A percentile compares a stretch with the other conserved stretches of the same genome.
phyloP scores from a whole-genome alignment of 1,140 invertebrate genomes.

The Drosophila kikkawai region DNA sequence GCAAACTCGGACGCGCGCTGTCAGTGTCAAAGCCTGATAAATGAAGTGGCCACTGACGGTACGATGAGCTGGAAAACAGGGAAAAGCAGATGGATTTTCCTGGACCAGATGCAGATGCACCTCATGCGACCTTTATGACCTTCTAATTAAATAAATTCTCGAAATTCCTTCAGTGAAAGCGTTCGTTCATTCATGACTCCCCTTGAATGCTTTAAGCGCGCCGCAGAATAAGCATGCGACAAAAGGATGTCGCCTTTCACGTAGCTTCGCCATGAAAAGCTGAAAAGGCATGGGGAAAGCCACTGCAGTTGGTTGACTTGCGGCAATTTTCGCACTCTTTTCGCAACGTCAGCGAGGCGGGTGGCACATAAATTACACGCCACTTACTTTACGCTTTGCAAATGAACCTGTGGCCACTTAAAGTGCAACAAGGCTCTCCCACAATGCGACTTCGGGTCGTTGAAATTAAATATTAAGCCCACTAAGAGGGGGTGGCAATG shows the following conservation, averaged over 20 bases:
- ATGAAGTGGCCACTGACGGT: conserved; percentile 33
- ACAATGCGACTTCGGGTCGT: conserved; percentile 15
- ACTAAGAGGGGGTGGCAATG: conserved; percentile 35
- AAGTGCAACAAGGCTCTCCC: conserved; percentile 18
- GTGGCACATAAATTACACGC: conserved; percentile 72
- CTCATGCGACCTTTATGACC: conserved; percentile 12
- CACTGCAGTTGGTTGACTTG: conserved; percentile 45
- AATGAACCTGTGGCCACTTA: conserved; percentile 66
- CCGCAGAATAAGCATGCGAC: conserved; percentile 22
- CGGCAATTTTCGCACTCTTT: conserved; percentile 70
- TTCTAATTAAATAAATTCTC: conserved; percentile 35
- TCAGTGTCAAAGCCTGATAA: conserved; percentile 61
- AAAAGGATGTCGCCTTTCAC: conserved; percentile 28
- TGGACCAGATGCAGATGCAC: conserved; percentile 8
- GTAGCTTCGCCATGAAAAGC: conserved; percentile 18
- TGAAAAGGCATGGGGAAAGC: conserved; percentile 8
- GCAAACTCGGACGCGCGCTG: conserved; percentile 42
- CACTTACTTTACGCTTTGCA: conserved; percentile 64
- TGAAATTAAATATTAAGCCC: conserved; percentile 67
- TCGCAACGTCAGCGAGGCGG: conserved; percentile 45
- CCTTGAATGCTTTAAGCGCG: conserved; percentile 12
- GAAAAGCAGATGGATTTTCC: conserved; percentile 16
- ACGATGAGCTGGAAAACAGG: conserved; percentile 8
- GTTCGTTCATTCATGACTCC: conserved; percentile 28
- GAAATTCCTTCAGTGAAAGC: not conserved